Evolutionary conservation across 1,140 invertebrate genomes (phyloP), one percentile per base, ranked within the genome.

Genomic region (Arctopsyche grandis): DNA sequence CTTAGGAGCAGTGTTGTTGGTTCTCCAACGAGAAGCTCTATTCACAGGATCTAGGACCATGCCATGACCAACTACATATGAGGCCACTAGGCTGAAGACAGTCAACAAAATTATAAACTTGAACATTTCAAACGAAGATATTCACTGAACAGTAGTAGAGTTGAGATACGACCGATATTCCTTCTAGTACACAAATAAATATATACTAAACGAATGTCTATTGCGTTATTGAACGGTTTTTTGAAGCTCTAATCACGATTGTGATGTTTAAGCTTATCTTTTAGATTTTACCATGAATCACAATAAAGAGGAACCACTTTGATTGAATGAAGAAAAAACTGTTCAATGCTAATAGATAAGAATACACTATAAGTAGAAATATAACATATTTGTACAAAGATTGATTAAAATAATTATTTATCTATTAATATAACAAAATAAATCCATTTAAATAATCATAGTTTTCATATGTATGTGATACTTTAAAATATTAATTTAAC

Each of bases 31-130:
- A 24, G 91, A 90, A 78, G 91, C 90, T 76, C 94, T 89, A 74
- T 91, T 90, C 5, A 92, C 89, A 0, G 94, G 94, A 79, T 92
- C 89, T 79, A 93, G 84, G 83, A 95, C 85, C 86, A 92, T 91
- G 7, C 93, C 94, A 86, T 95, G 94, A 5, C 89, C 91, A 56
- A 26, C 19, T 9, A 56, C 78, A 46, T 46, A 38, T 10, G 19
- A 46, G n/a, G 69, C 29, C 1, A 22, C 9, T 5, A 71, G 9
- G 4, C 0, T 12, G n/a, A 46, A 16, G 9, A 71, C 16, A 21
- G 3, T 29, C 22, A 29, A 24, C 5, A 69, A 48, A 19, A 71
- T 19, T 9, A 71, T 5, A 3, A 71, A 5, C 44, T 71, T 71
- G 19, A 7, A 26, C 21, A 19, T 66, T 26, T 66, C 48, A 66